Percentiles rank a stretch among this genome's conserved stretches.
Conservation (phyloP, 2,113 vertebrate species). For the Labrus mixtus region DNA sequence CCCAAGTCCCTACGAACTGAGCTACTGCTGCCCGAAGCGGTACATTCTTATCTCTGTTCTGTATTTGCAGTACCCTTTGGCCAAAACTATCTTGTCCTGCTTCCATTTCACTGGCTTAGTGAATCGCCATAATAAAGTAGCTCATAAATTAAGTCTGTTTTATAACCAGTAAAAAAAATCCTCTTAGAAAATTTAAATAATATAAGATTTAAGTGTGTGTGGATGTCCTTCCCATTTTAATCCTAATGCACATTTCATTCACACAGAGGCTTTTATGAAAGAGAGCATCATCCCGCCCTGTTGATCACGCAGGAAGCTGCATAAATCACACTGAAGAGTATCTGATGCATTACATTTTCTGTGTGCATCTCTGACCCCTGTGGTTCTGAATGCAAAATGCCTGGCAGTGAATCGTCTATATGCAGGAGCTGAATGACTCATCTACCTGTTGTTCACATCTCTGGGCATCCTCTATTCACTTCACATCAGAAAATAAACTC, state of each 20-base stretch:
- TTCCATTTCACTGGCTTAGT: too few species aligned
- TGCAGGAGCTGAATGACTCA: constrained; percentile 44
- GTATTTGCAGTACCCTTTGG: too few species aligned
- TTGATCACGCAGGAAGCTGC: neutral
- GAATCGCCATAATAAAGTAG: too few species aligned
- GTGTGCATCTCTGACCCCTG: constrained; percentile 15
- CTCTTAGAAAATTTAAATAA: too few species aligned
- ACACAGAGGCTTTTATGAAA: neutral
- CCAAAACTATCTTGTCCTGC: too few species aligned
- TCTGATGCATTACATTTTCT: constrained; percentile 18
- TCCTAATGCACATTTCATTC: neutral
- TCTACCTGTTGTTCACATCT: constrained; percentile 37
- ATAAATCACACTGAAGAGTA: constrained; percentile 21
- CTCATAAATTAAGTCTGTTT: neutral
- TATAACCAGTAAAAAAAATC: too few species aligned
- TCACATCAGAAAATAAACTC: constrained; percentile 55
- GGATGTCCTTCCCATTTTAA: neutral
- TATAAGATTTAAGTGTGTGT: neutral
- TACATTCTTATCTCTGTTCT: too few species aligned
- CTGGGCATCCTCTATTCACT: constrained; percentile 29
- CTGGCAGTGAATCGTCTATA: constrained; percentile 10
- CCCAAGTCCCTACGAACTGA: too few species aligned
- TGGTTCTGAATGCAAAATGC: constrained; percentile 39
- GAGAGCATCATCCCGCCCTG: neutral
- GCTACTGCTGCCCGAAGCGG: too few species aligned